phyloP scores from a whole-genome alignment of 2,888 invertebrate species.

The Ophioninae sp. region DNA sequence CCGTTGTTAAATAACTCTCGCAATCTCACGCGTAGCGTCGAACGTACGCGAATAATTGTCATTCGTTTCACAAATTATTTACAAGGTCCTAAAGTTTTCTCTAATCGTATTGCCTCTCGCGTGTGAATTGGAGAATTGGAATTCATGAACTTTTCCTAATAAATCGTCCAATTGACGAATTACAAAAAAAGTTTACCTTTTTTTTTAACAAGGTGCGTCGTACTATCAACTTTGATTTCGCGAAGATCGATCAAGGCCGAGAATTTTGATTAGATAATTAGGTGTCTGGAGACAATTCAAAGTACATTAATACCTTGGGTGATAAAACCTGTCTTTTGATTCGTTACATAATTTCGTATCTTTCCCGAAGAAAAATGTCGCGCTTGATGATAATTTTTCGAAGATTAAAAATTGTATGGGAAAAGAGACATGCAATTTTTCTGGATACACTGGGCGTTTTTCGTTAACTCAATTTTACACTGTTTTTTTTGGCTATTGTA shows the following conservation, averaged over 20 bases:
- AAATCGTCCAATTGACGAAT: not conserved
- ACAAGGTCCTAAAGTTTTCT: slow-evolving; percentile 24
- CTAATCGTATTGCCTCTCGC: slow-evolving; percentile 18
- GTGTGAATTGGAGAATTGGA: slow-evolving; percentile 5
- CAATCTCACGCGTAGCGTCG: slow-evolving; percentile 29
- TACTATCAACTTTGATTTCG: not conserved
- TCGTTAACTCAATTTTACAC: not conserved
- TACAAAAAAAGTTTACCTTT: slow-evolving; percentile 15
- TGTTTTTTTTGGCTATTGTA: not conserved
- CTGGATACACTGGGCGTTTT: not conserved
- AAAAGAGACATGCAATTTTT: not conserved
- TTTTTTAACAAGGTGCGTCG: not conserved
- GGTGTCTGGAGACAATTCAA: not conserved
- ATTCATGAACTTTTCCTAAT: not conserved
- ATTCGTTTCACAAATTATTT: slow-evolving; percentile 45
- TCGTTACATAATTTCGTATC: not conserved
- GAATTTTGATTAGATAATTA: slow-evolving; percentile 34
- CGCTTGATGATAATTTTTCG: not conserved
- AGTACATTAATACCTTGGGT: not conserved
- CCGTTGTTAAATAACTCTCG: slow-evolving; percentile 62
- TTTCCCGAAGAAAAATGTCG: not conserved
- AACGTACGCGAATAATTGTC: not conserved
- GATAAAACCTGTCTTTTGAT: slow-evolving; percentile 8
- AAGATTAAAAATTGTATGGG: not conserved
- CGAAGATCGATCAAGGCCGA: not conserved